These are phyloP conservation scores for Alethe castanea DNA, from an alignment of 2,113 vertebrate species.

Conservation along the genomic window DNA sequence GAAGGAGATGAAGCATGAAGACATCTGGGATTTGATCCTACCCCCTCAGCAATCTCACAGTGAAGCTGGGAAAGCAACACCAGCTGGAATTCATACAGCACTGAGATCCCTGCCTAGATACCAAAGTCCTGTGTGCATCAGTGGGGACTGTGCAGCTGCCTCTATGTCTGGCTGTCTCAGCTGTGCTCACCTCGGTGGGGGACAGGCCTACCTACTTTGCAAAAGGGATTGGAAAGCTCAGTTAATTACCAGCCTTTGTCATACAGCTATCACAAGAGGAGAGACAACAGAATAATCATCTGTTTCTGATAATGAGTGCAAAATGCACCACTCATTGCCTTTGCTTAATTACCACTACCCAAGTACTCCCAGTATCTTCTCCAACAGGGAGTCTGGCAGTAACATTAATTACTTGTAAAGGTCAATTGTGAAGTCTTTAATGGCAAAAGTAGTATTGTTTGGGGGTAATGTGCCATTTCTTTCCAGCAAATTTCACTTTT, in stretches of 20 bases:
- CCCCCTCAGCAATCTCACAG: background rate
- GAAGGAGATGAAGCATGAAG: background rate
- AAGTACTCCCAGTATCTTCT: constrained; percentile 32
- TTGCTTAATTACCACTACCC: constrained; percentile 58
- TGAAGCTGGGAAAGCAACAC: background rate
- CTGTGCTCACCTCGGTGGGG: background rate
- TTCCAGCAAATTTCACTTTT: constrained; percentile 34
- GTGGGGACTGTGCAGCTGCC: background rate
- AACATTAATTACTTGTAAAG: constrained; percentile 66
- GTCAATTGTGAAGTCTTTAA: constrained; percentile 61
- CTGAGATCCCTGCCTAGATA: background rate
- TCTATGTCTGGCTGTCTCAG: background rate
- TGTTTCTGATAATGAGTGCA: constrained; percentile 37
- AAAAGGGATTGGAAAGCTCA: constrained; percentile 4
- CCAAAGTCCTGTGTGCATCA: background rate
- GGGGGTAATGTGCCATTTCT: constrained; percentile 43
- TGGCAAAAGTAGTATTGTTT: constrained; percentile 33
- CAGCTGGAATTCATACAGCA: background rate
- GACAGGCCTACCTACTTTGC: background rate
- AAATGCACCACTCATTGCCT: constrained; percentile 33
- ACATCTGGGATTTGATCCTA: background rate
- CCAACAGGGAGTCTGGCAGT: constrained; percentile 45
- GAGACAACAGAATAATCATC: constrained; percentile 40
- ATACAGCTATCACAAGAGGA: constrained; percentile 31
- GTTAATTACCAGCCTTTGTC: constrained; percentile 51